Evolutionary conservation across 2,888 invertebrate species (phyloP).

Genomic region (Salpingus planirostris): DNA sequence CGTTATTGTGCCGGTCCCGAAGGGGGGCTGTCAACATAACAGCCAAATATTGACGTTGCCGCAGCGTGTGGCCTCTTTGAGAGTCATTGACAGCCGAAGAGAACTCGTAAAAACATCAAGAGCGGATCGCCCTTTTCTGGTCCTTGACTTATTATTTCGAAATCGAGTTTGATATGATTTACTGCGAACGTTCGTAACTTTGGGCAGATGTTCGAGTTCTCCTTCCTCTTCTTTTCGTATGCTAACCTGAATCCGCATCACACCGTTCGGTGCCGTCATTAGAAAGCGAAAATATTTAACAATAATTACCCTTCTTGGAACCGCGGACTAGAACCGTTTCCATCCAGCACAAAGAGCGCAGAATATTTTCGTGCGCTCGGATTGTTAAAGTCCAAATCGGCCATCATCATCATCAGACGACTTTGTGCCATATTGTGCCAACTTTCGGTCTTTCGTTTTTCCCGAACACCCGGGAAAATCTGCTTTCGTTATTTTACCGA

Average conservation of each 20-base stretch:
- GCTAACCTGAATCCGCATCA: constrained; percentile 31
- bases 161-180: constrained; percentile 12
- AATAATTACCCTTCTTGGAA: constrained; percentile 33
- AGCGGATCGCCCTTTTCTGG: background rate
- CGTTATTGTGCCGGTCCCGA: background rate
- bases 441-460: background rate
- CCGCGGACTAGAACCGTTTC: constrained; percentile 22
- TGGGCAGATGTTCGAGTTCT: constrained; percentile 23
- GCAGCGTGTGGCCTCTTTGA: constrained; percentile 11
- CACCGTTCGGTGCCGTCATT: constrained; percentile 29
- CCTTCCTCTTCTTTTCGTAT: no score
- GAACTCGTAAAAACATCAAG: no score
- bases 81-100: no score
- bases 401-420: no score
- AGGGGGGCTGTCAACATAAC: constrained; percentile 7
- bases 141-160: no score
- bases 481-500: background rate
- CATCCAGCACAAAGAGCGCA: constrained; percentile 25
- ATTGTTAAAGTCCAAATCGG: no score
- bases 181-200: constrained; percentile 6
- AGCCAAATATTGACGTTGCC: constrained; percentile 12
- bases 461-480: background rate
- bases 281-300: constrained; percentile 38
- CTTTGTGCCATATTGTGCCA: background rate
- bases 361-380: no score